Conservation (phyloP, 2,797 vertebrate genomes). For the Diglossa cyanea region DNA sequence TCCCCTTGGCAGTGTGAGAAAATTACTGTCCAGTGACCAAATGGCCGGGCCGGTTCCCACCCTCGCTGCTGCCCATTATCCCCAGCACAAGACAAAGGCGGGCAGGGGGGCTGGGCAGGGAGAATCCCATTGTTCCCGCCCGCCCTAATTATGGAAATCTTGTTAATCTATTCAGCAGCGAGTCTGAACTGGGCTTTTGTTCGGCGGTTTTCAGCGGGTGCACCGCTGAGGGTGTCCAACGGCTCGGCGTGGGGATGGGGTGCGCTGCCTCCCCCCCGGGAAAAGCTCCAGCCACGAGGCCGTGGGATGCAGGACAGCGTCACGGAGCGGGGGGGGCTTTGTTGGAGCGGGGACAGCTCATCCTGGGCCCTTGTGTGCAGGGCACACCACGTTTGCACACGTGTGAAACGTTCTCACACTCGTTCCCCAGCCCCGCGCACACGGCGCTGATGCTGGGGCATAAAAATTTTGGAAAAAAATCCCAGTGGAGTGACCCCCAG, state of each 20-base stretch:
- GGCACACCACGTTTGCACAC: rapidly evolving
- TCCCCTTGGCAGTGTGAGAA: slow-evolving; percentile 74
- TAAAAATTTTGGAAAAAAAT: rapidly evolving
- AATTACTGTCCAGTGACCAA: slow-evolving; percentile 74
- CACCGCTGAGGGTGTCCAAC: slow-evolving; percentile 56
- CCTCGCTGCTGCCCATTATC: slow-evolving; percentile 85
- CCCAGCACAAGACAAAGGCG: slow-evolving; percentile 87
- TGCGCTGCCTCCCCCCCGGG: neutral
- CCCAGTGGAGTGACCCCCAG: rapidly evolving
- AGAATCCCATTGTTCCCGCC: slow-evolving; percentile 91
- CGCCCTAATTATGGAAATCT: slow-evolving; percentile 97
- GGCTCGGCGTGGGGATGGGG: slow-evolving; percentile 46
- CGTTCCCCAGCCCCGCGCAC: rapidly evolving
- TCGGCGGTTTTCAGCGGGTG: slow-evolving; percentile 27
- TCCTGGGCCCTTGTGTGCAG: rapidly evolving
- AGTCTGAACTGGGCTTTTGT: slow-evolving; percentile 77
- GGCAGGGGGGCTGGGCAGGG: slow-evolving; percentile 66
- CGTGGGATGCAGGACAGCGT: neutral
- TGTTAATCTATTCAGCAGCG: slow-evolving; percentile 96
- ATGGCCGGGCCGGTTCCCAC: slow-evolving; percentile 76
- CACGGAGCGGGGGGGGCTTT: rapidly evolving
- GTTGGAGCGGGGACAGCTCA: neutral
- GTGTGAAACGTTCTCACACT: rapidly evolving
- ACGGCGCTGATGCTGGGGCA: rapidly evolving
- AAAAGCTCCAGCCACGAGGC: neutral